Percentiles rank a stretch among this genome's conserved stretches.
These are phyloP conservation scores for Drosophila nigricruria DNA, from an alignment of 2,888 invertebrate species.

Conservation along the genomic window DNA sequence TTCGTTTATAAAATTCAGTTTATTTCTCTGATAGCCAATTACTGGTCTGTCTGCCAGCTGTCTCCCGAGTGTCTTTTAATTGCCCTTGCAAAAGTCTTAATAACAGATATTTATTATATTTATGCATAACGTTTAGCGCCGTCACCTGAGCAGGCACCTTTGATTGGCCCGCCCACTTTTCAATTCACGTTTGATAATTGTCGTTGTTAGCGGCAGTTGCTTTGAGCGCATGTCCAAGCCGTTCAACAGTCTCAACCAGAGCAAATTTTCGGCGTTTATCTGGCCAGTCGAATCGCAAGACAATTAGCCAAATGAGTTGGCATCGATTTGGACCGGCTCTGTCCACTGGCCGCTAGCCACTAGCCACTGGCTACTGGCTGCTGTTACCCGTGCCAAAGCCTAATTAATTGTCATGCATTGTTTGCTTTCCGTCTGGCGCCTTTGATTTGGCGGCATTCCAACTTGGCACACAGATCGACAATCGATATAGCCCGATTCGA, in stretches of 20 bases:
- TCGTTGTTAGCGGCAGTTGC: slow-evolving; percentile 17
- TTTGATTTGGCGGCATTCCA: slow-evolving; percentile 72
- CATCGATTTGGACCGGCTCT: slow-evolving; percentile 38
- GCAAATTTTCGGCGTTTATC: slow-evolving; percentile 51
- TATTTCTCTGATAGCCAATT: slow-evolving; percentile 26
- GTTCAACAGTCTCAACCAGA: slow-evolving; percentile 18
- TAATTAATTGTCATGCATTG: slow-evolving; percentile 79
- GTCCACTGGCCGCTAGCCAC: slow-evolving; percentile 5
- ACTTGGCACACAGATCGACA: slow-evolving; percentile 61
- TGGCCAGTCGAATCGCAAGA: slow-evolving; percentile 59
- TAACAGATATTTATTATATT: slow-evolving; percentile 51
- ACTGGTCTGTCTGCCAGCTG: slow-evolving; percentile 30
- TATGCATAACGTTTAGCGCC: slow-evolving; percentile 68
- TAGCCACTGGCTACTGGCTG: neutral
- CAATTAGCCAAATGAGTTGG: slow-evolving; percentile 76
- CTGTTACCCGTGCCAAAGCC: slow-evolving; percentile 57
- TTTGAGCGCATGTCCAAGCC: slow-evolving; percentile 60
- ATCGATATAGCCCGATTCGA: slow-evolving; percentile 44
- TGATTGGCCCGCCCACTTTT: slow-evolving; percentile 30
- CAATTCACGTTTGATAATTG: neutral
- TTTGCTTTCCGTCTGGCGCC: slow-evolving; percentile 53
- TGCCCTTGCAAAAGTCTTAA: slow-evolving; percentile 60
- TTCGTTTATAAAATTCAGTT: slow-evolving; percentile 1
- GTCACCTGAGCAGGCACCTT: slow-evolving; percentile 72
- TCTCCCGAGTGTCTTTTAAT: slow-evolving; percentile 52